Evolutionary conservation across 2,888 invertebrate genomes (phyloP), one percentile per base, ranked within the genome.

Genomic region (Shargacucullia verbasci): DNA sequence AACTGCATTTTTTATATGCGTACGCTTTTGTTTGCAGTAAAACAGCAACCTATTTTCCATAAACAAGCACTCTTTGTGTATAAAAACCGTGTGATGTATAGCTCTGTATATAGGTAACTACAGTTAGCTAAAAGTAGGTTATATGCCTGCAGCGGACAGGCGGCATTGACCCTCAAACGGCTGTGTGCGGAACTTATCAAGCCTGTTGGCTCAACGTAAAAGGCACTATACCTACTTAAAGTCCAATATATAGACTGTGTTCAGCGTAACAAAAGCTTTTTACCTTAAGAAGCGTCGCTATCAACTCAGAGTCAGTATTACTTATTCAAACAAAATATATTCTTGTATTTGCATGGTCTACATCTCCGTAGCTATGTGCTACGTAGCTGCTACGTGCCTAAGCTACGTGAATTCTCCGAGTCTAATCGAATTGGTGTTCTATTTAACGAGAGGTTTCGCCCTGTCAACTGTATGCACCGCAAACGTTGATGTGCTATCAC

Each of bases 171-270:
- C 15, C 29, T 10, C 15, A 1, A 6, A 11, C 10, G 14, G 33
- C 27, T 59, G 48, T 62, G 49, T 67, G 40, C 29, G 4, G 2
- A 62, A 59, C 35, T 40, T 67, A 40, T 49, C 15, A 67, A 40
- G 39, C 12, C 7, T 27, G 44, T 67, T 13, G 49, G 44, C 34
- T 13, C n/a, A 45, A 25, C 27, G 48, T 59, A 33, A 43, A 10
- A 59, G 12, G 44, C 48, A 29, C 29, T 9, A 29, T 10, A 10
- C 10, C 10, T 29, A 29, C 29, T 4, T 29, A 29, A n/a, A n/a
- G n/a, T n/a, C n/a, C n/a, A n/a, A n/a, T n/a, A n/a, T n/a, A n/a
- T n/a, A n/a, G n/a, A n/a, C n/a, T n/a, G n/a, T n/a, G n/a, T n/a
- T n/a, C n/a, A n/a, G n/a, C n/a, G n/a, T n/a, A n/a, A n/a, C n/a